Base-by-base conservation (phyloP, 2,797 vertebrate genomes). In the Phyllotis vaccarum region DNA sequence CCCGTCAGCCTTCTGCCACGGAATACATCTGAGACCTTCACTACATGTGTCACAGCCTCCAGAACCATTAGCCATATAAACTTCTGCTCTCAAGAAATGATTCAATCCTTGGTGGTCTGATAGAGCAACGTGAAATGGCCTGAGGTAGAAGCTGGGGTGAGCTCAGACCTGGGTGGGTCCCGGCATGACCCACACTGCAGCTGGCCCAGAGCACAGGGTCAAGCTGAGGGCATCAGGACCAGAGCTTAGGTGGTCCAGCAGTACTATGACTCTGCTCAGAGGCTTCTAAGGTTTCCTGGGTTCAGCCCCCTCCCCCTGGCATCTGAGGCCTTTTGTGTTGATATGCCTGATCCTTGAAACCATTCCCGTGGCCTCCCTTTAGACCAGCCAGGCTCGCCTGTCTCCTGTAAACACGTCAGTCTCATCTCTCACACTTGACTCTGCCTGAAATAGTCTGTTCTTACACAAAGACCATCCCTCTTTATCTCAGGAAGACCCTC, bases 401-500 rank as follows among this genome's bases (percentile, higher is more conserved):
- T 56, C 31, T 88, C 78, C 24, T 34, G 3, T 16, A 66, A 58
- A n/a, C 40, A n/a, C 29, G 82, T 37, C 40, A 27, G n/a, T 81
- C 34, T 70, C 62, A 29, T 40, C n/a, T 78, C 68, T 93, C 91
- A 82, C 8, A 12, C 24, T 14, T 10, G 29, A 11, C 29, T 3
- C 75, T 40, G 13, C 24, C 64, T 80, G 27, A 87, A 78, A 62
- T 6, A 88, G 82, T 79, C 49, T 68, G 14, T 56, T 16, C 54
- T 66, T 34, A 72, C 29, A 72, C 43, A 70, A 54, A 64, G 29
- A n/a, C 52, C 82, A 60, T 13, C 24, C n/a, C 17, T 22, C 80
- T 62, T 91, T 66, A 81, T 86, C 90, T 88, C 86, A 49, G 58
- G 74, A 94, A 89, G 7, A 56, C 24, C 46, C 72, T 79, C 54